Base-by-base conservation (phyloP, 2,888 invertebrate species). In the Synergus laeviventris region DNA sequence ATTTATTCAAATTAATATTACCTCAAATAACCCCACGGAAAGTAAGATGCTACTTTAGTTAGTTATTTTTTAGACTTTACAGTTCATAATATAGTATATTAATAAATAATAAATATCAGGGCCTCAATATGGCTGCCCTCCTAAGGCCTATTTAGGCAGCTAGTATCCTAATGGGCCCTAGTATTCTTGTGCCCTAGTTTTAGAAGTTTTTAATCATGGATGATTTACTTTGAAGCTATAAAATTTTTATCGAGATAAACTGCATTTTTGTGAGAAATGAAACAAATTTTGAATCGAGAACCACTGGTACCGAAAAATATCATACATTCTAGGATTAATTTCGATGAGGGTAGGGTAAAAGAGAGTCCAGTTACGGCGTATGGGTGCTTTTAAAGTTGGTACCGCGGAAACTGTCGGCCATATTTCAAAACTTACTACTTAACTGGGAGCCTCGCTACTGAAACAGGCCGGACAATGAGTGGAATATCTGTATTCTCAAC, bases 361-460 rank as follows among this genome's bases (percentile, higher is more conserved):
- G 56, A 7, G 21, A 54, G 42, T 21, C 14, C 70, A n/a, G 42
- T 14, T 14, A 56, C 56, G 39, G 42, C 38, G 60, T 74, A 38
- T 66, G 36, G 18, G 24, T 56, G 74, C 73, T 73, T 56, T 73
- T 56, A 78, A 79, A 79, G 77, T 79, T 79, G 31, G 74, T 66
- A 61, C 66, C 36, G 14, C 16, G 38, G 77, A 61, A 76, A 74
- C 64, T 77, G 81, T 76, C 76, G 77, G 75, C 61, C 81, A 79
- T 87, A 85, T 87, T 86, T 86, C 84, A 85, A 84, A 86, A 87
- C 83, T 87, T 86, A 81, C 82, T 81, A 85, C 86, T 86, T 85
- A 84, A 82, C 76, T 62, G 81, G 75, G 76, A 64, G 64, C 74
- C 56, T 54, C 73, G 49, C 75, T 38, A 64, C 60, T 56, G 45